These are phyloP conservation scores for Enteromius unitaeniatus DNA, from an alignment of 2,797 vertebrate species.

Conservation along the genomic window DNA sequence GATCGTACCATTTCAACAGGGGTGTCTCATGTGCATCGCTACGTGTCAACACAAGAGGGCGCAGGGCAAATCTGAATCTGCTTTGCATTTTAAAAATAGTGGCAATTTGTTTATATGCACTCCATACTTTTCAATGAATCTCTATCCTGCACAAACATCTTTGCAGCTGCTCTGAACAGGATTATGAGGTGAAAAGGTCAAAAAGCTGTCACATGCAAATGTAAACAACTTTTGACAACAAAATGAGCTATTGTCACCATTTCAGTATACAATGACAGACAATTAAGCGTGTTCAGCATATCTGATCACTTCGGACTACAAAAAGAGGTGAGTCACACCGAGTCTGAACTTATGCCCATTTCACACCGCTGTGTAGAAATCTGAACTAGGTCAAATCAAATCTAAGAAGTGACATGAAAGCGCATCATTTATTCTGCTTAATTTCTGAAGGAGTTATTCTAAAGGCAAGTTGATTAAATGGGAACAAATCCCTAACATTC, in stretches of 20 bases:
- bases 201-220: not conserved
- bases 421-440: not conserved
- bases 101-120: not conserved
- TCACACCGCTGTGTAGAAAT: not conserved
- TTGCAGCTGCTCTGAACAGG: not conserved
- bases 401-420: not conserved
- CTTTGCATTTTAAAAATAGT: slow-evolving; percentile 18
- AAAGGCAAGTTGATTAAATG: not conserved
- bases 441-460: not conserved
- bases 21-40: slow-evolving; percentile 53
- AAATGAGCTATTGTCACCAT: not conserved
- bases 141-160: not conserved
- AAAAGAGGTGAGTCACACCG: not conserved
- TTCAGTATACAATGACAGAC: not conserved
- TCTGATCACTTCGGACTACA: not conserved
- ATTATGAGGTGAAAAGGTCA: slow-evolving; percentile 7
- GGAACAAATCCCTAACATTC: not conserved
- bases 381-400: not conserved
- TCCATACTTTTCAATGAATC: not conserved
- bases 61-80: slow-evolving; percentile 29
- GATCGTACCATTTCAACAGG: slow-evolving; percentile 75
- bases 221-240: not conserved
- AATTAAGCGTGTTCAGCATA: not conserved
- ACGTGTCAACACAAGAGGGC: slow-evolving; percentile 58
- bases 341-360: not conserved